Conservation (phyloP, 2,113 vertebrate genomes). For the Spea multiplicata region DNA sequence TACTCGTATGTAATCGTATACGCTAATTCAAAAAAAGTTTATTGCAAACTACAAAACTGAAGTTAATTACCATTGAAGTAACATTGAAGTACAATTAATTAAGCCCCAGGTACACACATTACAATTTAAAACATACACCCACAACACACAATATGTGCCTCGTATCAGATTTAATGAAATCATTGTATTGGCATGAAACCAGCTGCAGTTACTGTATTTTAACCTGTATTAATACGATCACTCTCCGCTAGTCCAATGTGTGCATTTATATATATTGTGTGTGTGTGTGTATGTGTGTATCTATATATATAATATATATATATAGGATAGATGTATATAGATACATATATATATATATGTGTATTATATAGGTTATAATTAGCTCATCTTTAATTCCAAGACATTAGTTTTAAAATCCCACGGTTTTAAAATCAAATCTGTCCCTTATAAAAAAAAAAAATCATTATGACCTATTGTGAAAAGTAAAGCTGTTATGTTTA, state of each 20-base stretch:
- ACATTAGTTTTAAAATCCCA: too few relatives aligned
- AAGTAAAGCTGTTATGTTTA: too few relatives aligned
- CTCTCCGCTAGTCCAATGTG: not conserved
- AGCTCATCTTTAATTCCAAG: too few relatives aligned
- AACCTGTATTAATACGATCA: too few relatives aligned
- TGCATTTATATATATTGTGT: not conserved
- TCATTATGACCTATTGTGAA: too few relatives aligned
- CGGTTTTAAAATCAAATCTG: too few relatives aligned
- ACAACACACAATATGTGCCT: not conserved
- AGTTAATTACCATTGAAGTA: not conserved
- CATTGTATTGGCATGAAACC: not conserved
- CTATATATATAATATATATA: not conserved
- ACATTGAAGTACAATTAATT: not conserved
- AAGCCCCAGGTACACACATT: not conserved
- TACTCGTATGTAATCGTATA: too few relatives aligned
- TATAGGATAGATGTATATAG: not conserved
- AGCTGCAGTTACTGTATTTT: not conserved
- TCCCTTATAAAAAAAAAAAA: too few relatives aligned
- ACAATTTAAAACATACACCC: not conserved
- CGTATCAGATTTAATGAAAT: not conserved
- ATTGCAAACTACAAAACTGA: not conserved
- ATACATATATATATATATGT: conserved; percentile 2
- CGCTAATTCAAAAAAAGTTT: not conserved
- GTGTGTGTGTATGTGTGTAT: not conserved
- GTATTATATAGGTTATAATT: not conserved